Evolutionary conservation across 2,888 invertebrate genomes (phyloP).

Genomic region (Vannuccia rotundouncinata): DNA sequence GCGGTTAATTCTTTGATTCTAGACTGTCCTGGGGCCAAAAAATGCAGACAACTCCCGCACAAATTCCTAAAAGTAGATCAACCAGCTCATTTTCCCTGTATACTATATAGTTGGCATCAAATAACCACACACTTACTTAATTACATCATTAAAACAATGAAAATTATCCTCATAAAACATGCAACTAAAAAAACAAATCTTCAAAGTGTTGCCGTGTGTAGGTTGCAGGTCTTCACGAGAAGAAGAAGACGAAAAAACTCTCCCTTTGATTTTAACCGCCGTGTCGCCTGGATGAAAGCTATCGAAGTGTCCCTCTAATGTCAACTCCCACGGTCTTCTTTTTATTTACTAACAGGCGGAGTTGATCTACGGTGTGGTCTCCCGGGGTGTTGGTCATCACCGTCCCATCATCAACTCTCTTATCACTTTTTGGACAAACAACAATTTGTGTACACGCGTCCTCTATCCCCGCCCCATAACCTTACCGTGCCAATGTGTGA

Average conservation of each 20-base stretch:
- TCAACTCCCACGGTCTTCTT: not conserved
- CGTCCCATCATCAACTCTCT: not conserved
- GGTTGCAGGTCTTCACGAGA: not conserved
- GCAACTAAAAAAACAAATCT: not conserved
- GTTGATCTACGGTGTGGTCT: not conserved
- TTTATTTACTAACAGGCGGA: not conserved
- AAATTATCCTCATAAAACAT: not conserved
- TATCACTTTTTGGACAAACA: not conserved
- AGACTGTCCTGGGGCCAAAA: too few species aligned
- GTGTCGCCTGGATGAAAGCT: not conserved
- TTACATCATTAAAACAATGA: not conserved
- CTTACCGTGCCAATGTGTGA: too few species aligned
- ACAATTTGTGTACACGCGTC: not conserved
- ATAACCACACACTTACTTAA: not conserved
- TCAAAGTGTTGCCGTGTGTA: not conserved
- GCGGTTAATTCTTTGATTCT: too few species aligned
- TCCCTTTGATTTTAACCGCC: not conserved
- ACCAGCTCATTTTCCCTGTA: not conserved
- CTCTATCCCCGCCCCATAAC: too few species aligned
- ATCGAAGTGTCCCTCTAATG: not conserved
- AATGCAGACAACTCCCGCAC: not conserved
- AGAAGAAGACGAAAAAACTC: not conserved
- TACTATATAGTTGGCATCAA: too few species aligned
- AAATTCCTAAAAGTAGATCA: not conserved
- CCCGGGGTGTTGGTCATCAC: not conserved